Conservation (phyloP, 2,797 vertebrate species). For the Denticeps clupeoides region DNA sequence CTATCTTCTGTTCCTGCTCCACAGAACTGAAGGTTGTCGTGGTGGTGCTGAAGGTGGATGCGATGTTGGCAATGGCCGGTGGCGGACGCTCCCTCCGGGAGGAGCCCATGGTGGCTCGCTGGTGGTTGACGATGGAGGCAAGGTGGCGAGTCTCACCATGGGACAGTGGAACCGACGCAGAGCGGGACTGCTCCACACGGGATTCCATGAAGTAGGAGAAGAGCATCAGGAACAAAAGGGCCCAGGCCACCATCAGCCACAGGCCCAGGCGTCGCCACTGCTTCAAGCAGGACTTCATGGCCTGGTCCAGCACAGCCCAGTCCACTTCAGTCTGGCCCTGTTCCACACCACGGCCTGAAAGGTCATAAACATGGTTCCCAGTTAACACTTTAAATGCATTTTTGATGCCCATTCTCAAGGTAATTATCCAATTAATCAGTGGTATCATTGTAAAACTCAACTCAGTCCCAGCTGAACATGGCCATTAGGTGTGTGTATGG, state of each 20-base stretch:
- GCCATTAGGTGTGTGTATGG: no score
- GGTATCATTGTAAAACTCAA: no score
- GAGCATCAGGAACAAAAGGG: constrained; percentile 79
- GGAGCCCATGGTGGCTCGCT: constrained; percentile 62
- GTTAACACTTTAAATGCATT: no score
- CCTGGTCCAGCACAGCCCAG: constrained; percentile 10
- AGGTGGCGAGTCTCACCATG: constrained; percentile 77
- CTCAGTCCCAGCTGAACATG: no score
- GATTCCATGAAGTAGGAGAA: constrained; percentile 90
- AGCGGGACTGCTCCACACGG: constrained; percentile 65
- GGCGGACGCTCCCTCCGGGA: constrained; percentile 28
- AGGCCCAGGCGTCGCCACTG: constrained; percentile 85
- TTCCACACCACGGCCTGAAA: no score
- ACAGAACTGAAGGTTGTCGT: no score
- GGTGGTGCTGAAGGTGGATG: constrained; percentile 30
- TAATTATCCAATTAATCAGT: no score
- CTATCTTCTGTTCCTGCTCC: constrained; percentile 49
- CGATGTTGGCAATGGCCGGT: constrained; percentile 27
- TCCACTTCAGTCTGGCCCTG: no score
- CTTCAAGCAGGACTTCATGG: constrained; percentile 66
- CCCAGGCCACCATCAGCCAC: constrained; percentile 84
- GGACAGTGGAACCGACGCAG: constrained; percentile 64
- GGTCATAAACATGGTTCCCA: no score
- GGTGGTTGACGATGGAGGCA: constrained; percentile 68
- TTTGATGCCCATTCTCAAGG: no score